phyloP scores from a whole-genome alignment of 2,888 invertebrate genomes.

The Leptinotarsa rubiginosa region DNA sequence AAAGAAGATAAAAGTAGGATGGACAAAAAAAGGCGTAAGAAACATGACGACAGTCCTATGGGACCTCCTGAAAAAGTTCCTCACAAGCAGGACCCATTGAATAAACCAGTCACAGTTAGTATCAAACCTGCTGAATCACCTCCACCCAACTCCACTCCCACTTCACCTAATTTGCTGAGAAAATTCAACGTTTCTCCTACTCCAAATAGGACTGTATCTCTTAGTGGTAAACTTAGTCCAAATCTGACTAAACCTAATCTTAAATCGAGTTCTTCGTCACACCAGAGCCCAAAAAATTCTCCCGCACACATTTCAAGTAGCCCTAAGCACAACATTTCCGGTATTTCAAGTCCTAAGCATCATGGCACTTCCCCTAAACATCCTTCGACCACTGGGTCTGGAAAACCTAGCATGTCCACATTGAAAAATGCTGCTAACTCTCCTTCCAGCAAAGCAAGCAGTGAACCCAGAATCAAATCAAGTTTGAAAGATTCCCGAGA shows the following conservation, averaged over 20 bases:
- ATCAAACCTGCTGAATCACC: slow-evolving; percentile 77
- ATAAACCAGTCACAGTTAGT: slow-evolving; percentile 79
- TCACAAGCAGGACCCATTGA: slow-evolving; percentile 73
- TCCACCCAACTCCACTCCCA: slow-evolving; percentile 66
- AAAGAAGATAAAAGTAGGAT: slow-evolving; percentile 62
- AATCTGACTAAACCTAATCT: slow-evolving; percentile 69
- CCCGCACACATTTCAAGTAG: slow-evolving; percentile 77
- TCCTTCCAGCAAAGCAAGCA: slow-evolving; percentile 74
- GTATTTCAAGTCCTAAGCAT: slow-evolving; percentile 82
- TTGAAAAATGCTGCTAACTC: slow-evolving; percentile 83
- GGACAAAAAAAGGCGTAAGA: slow-evolving; percentile 81
- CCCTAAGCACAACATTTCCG: slow-evolving; percentile 77
- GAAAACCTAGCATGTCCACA: slow-evolving; percentile 91
- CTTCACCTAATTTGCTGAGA: slow-evolving; percentile 76
- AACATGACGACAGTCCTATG: slow-evolving; percentile 83
- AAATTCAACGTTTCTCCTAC: slow-evolving; percentile 82
- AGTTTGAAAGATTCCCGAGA: slow-evolving; percentile 63
- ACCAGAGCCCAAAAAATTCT: slow-evolving; percentile 80
- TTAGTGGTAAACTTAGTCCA: slow-evolving; percentile 73
- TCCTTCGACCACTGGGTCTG: slow-evolving; percentile 76
- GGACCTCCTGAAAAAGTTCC: slow-evolving; percentile 87
- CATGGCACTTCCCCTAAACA: slow-evolving; percentile 84
- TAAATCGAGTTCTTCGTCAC: slow-evolving; percentile 69
- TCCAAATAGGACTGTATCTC: slow-evolving; percentile 73
- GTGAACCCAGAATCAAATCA: slow-evolving; percentile 68